Percentiles rank a stretch among this genome's conserved stretches.
These are phyloP conservation scores for Dugesia japonica DNA, from an alignment of 2,888 invertebrate species.

Conservation along the genomic window DNA sequence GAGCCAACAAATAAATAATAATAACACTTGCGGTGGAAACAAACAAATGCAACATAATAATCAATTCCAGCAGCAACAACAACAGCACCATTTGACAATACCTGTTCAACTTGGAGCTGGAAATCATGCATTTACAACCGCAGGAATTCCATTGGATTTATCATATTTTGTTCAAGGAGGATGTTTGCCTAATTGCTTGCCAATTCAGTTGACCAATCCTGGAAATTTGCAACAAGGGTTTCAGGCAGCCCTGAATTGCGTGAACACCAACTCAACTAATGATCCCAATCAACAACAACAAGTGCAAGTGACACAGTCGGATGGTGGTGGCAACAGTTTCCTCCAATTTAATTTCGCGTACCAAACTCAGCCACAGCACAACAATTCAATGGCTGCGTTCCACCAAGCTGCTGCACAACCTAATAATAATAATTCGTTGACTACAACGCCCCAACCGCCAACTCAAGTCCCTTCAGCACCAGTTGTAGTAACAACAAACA, in stretches of 20 bases:
- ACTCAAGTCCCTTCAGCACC: too few species aligned
- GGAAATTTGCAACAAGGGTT: neutral
- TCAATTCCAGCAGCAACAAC: neutral
- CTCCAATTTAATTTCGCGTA: neutral
- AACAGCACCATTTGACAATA: neutral
- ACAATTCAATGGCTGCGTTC: too few species aligned
- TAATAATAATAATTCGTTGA: too few species aligned
- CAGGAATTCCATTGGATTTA: neutral
- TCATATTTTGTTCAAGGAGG: neutral
- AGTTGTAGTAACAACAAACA: too few species aligned
- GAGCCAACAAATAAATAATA: neutral
- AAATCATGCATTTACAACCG: neutral
- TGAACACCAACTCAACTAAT: too few species aligned
- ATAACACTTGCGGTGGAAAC: neutral
- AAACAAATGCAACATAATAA: neutral
- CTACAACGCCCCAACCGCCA: too few species aligned
- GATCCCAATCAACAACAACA: too few species aligned
- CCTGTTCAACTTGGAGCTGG: neutral
- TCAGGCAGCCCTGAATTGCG: neutral
- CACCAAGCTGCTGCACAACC: too few species aligned
- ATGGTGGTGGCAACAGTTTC: neutral
- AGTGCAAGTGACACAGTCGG: neutral
- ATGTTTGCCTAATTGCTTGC: neutral
- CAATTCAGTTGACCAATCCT: neutral
- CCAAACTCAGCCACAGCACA: too few species aligned